phyloP scores from a whole-genome alignment of 2,113 vertebrate species.

The Miniopterus natalensis region DNA sequence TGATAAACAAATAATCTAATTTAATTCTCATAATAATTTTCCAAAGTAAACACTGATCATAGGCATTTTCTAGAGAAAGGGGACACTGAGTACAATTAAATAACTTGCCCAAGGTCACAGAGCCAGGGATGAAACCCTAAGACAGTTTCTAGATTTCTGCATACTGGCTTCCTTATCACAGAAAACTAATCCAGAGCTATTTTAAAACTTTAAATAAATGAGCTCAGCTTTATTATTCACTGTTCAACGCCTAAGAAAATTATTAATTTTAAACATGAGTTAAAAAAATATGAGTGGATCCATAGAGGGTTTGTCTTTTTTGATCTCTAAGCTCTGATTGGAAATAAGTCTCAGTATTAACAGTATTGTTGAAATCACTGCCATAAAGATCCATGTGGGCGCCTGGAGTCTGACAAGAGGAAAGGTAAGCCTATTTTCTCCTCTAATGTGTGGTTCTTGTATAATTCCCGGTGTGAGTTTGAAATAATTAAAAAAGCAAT shows the following conservation, averaged over 20 bases:
- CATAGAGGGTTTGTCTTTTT: slow-evolving; percentile 60
- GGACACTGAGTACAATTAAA: not conserved
- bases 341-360: slow-evolving; percentile 53
- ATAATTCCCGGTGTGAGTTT: slow-evolving; percentile 53
- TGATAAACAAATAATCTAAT: not conserved
- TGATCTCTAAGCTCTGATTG: slow-evolving; percentile 54
- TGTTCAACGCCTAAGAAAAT: slow-evolving; percentile 64
- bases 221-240: slow-evolving; percentile 66
- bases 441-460: not conserved
- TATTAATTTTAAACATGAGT: slow-evolving; percentile 70
- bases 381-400: not conserved
- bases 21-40: slow-evolving; percentile 28
- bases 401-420: slow-evolving; percentile 15
- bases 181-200: slow-evolving; percentile 38
- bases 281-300: slow-evolving; percentile 49
- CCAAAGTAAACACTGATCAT: not conserved
- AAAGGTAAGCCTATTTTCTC: slow-evolving; percentile 53
- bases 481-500: slow-evolving; percentile 78
- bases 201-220: slow-evolving; percentile 67
- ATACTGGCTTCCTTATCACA: not conserved
- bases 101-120: not conserved
- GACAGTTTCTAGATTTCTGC: not conserved
- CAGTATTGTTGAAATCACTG: not conserved
- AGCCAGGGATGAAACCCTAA: not conserved
- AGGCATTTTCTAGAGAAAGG: not conserved